A percentile compares a stretch with the other conserved stretches of the same genome.
Evolutionary conservation across 2,888 invertebrate species (phyloP).

Genomic region (Dicyrtoma fusca): DNA sequence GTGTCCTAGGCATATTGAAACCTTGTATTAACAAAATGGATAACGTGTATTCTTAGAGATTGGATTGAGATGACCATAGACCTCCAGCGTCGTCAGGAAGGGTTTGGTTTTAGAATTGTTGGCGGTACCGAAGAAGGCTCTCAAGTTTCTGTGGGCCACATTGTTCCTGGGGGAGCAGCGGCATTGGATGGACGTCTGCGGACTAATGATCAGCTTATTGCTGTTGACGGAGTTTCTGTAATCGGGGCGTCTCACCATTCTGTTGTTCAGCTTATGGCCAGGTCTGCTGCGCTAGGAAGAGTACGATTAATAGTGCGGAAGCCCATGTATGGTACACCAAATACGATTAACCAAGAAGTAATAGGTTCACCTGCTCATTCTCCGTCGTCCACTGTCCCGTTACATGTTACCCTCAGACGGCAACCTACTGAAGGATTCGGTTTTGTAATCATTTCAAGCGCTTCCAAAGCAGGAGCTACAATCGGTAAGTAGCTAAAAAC

Average conservation of each 20-base stretch:
- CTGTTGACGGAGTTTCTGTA: constrained; percentile 85
- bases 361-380: constrained; percentile 45
- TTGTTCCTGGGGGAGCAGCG: constrained; percentile 88
- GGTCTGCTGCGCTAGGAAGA: constrained; percentile 82
- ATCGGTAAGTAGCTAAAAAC: constrained; percentile 68
- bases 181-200: constrained; percentile 86
- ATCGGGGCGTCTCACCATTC: constrained; percentile 87
- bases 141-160: constrained; percentile 93
- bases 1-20: no score
- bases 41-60: constrained; percentile 56
- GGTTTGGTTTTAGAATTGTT: constrained; percentile 97
- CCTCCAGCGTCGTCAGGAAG: constrained; percentile 84
- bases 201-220: constrained; percentile 84
- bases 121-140: constrained; percentile 98
- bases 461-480: constrained; percentile 81
- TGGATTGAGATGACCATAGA: constrained; percentile 75
- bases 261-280: constrained; percentile 89
- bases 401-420: constrained; percentile 88
- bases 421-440: constrained; percentile 97
- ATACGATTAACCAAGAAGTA: constrained; percentile 29
- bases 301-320: constrained; percentile 79
- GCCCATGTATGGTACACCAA: constrained; percentile 46
- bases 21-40: constrained; percentile 4
- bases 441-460: constrained; percentile 96
- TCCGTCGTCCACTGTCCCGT: constrained; percentile 65